Base-by-base conservation (phyloP, 2,888 invertebrate genomes). In the Drosophila mayaguana region DNA sequence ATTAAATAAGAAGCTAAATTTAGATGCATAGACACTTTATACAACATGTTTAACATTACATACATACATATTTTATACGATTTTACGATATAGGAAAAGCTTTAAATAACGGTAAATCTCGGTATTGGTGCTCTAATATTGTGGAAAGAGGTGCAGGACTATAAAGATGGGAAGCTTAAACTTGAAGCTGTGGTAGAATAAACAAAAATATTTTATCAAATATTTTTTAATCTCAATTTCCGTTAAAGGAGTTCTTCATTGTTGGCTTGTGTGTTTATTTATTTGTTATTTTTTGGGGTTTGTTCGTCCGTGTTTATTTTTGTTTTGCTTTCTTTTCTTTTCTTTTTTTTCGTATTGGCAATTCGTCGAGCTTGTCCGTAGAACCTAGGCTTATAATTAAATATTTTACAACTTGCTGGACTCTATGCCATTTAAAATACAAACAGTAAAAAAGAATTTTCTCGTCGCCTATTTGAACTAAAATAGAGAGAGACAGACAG, bases 1-100 rank as follows among this genome's bases (percentile, higher is more conserved):
- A 88, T 90, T 91, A 90, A 90, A 87, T 91, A 88, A 91, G 74
- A 84, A 84, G 83, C 92, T 91, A 90, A 88, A 88, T 89, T 86
- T 89, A 90, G 84, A 91, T 79, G 84, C 81, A 80, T 83, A 84
- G 83, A 84, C 83, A 84, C 88, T 91, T 91, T 90, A 86, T 88
- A 91, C 88, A 92, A 88, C 83, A 88, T 82, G 67, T 81, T 89
- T 79, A 78, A 75, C 80, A 81, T 77, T 73, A 80, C 72, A 80
- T 78, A 84, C 53, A 53, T 81, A 69, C 54, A 82, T 78, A 75
- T 71, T 54, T 54, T 60, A 66, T 75, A 85, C 72, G 70, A 82
- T 80, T 64, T 70, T 70, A 84, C 74, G 63, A 81, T 84, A 85
- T 85, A 89, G 84, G 85, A 84, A 81, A 64, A 62, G 70, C 56